A percentile compares a stretch with the other conserved stretches of the same genome.
phyloP scores from a whole-genome alignment of 2,888 invertebrate species.

The Bruchidius siliquastri region DNA sequence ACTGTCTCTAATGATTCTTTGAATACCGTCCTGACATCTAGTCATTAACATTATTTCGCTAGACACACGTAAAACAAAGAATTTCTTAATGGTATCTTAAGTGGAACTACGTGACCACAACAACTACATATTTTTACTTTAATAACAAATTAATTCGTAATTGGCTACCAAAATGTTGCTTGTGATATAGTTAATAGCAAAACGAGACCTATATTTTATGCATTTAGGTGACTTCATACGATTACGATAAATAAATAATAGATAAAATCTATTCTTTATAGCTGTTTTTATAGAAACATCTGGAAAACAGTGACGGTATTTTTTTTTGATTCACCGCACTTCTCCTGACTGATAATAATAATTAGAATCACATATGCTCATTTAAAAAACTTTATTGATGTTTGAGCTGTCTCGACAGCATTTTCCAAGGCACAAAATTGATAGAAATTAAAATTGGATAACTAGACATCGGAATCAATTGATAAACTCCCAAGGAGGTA shows the following conservation, averaged over 20 bases:
- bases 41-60: neutral
- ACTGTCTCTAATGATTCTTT: no score
- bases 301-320: no score
- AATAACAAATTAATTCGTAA: neutral
- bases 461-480: no score
- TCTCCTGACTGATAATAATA: no score
- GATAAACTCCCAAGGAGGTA: no score
- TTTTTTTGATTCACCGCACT: no score
- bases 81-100: neutral
- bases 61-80: neutral
- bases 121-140: neutral
- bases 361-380: no score
- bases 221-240: neutral
- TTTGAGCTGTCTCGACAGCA: no score
- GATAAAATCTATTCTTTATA: neutral
- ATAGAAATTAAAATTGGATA: no score
- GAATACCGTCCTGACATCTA: neutral
- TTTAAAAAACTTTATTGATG: no score
- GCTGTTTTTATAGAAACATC: no score
- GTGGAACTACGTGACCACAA: neutral
- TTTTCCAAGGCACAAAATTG: no score
- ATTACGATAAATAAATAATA: neutral
- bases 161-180: neutral
- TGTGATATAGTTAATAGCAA: neutral
- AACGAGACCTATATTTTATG: neutral